Conservation (phyloP, 2,113 vertebrate genomes). For the Entosphenus tridentatus region DNA sequence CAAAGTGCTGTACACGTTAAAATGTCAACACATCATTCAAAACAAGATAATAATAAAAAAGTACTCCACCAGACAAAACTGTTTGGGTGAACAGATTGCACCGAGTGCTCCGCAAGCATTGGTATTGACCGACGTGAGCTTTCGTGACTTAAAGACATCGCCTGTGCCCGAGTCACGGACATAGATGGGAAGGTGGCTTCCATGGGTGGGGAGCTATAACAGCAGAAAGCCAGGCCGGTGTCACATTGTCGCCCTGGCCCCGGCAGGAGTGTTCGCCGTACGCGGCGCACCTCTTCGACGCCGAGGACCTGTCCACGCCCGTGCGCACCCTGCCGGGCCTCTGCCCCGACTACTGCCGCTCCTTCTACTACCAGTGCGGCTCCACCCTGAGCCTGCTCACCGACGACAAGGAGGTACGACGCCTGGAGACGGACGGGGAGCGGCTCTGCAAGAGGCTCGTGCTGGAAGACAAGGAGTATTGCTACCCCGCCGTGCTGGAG, state of each 20-base stretch:
- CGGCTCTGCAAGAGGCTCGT: slow-evolving; percentile 32
- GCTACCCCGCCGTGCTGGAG: slow-evolving; percentile 36
- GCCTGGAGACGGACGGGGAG: slow-evolving; percentile 16
- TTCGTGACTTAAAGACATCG: neutral
- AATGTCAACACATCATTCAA: too few species aligned
- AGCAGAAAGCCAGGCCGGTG: neutral
- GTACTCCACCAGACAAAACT: neutral
- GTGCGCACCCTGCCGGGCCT: slow-evolving; percentile 38
- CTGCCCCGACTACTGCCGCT: slow-evolving; percentile 33
- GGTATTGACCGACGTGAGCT: neutral
- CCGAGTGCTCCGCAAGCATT: neutral
- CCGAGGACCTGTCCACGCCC: slow-evolving; percentile 33
- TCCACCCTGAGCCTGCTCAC: slow-evolving; percentile 30
- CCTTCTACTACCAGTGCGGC: slow-evolving; percentile 28
- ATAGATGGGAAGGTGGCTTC: neutral
- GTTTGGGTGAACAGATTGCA: neutral
- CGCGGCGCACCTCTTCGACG: slow-evolving; percentile 41
- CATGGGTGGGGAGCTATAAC: neutral
- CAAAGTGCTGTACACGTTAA: too few species aligned
- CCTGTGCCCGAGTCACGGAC: neutral
- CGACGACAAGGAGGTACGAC: slow-evolving; percentile 15
- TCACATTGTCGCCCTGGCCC: slow-evolving; percentile 4
- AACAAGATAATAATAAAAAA: neutral
- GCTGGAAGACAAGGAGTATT: slow-evolving; percentile 38
- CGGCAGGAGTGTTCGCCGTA: slow-evolving; percentile 48